Base-by-base conservation (phyloP, 35 echinoderm and acorn worm species). In the Lytechinus variegatus region DNA sequence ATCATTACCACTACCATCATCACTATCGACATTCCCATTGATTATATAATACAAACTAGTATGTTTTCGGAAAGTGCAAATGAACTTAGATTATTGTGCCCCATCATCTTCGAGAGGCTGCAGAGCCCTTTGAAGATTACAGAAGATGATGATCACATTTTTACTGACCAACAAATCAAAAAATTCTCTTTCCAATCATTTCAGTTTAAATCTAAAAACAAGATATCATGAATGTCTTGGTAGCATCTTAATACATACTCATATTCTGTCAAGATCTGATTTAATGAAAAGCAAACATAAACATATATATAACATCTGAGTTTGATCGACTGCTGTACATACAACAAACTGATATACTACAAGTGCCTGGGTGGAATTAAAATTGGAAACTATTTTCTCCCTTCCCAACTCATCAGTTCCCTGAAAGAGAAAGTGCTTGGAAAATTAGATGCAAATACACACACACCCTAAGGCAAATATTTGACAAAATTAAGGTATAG, bases 381-480 rank as follows among this genome's bases (percentile, higher is more conserved):
- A 5, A 21, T 12, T 79, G 16, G 14, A 24, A 16, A 79, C n/a
- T 24, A 16, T 24, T 24, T 6, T 16, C 66, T 79, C 19, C 66
- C 16, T 79, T 24, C 66, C 66, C 3, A 6, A 24, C 21, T 24
- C 16, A 21, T 79, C 66, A 0, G 19, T 71, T 24, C 16, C 66
- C 56, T 13, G 56, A 58, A 13, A 58, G 5, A 79, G 12, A 6
- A 16, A n/a, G 66, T 79, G 66, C 66, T 16, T 24, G 21, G 66
- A 79, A 79, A 79, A 79, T 79, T 7, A 79, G 66, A 79, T 79
- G 66, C 66, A 79, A 79, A 79, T 79, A 79, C 66, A 79, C 66
- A 79, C 19, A 79, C 66, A 79, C n/a, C 66, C 66, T 79, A 24
- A 79, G 6, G n/a, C 66, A 79, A 79, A 79, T 79, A 79, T 79